phyloP scores from a whole-genome alignment of 2,797 vertebrate genomes.

The Melanotaenia maccullochi region DNA sequence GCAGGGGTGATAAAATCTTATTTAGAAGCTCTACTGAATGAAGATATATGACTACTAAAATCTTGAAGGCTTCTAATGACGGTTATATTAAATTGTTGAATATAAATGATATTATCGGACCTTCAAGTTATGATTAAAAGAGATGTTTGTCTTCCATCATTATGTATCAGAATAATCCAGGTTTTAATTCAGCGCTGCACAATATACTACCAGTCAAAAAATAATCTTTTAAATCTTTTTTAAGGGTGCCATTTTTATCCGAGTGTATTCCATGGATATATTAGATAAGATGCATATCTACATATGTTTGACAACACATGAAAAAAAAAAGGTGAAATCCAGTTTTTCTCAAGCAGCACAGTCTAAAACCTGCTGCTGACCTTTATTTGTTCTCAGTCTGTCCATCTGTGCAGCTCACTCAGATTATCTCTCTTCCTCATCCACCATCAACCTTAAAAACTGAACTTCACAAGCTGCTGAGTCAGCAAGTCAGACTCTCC shows the following conservation, averaged over 20 bases:
- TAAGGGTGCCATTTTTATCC: too few species aligned
- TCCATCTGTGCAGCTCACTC: constrained; percentile 28
- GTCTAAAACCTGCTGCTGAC: constrained; percentile 24
- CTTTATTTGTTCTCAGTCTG: constrained; percentile 33
- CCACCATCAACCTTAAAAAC: constrained; percentile 13
- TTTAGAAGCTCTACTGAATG: background rate
- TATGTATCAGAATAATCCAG: constrained; percentile 30
- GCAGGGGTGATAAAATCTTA: too few species aligned
- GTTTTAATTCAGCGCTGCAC: constrained; percentile 26
- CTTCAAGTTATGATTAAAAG: constrained; percentile 29
- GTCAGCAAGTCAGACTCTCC: background rate
- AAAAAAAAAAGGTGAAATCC: background rate
- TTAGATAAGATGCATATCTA: too few species aligned
- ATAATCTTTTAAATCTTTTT: constrained; percentile 53
- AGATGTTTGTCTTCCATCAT: constrained; percentile 1
- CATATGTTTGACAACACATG: background rate
- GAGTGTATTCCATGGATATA: too few species aligned
- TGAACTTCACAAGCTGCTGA: constrained; percentile 17
- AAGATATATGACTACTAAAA: constrained; percentile 10
- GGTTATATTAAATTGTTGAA: background rate
- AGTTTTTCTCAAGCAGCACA: constrained; percentile 2
- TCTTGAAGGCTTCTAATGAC: background rate
- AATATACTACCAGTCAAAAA: constrained; percentile 57
- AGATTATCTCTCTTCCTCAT: constrained; percentile 36
- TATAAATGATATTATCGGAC: too few species aligned